Conservation (phyloP, 2,113 vertebrate species). For the Labrus mixtus region DNA sequence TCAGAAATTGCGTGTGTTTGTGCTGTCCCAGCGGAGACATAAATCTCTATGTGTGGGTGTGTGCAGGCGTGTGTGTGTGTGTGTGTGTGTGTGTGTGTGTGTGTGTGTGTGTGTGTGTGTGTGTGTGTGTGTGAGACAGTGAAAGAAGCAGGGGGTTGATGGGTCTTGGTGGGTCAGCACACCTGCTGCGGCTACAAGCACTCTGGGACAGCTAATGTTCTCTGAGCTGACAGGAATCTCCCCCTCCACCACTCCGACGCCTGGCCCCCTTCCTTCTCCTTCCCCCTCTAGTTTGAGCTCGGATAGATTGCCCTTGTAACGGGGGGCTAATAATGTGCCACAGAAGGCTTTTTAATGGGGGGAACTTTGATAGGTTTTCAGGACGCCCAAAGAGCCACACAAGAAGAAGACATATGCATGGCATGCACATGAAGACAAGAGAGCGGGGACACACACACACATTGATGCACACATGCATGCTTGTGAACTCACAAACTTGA, state of each 20-base stretch:
- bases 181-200: slow-evolving; percentile 87
- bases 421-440: slow-evolving; percentile 52
- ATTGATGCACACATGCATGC: slow-evolving; percentile 35
- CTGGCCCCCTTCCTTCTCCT: slow-evolving; percentile 61
- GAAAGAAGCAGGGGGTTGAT: slow-evolving; percentile 72
- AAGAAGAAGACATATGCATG: slow-evolving; percentile 57
- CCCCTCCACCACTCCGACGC: slow-evolving; percentile 60
- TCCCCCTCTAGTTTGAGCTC: slow-evolving; percentile 75
- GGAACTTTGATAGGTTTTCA: slow-evolving; percentile 83
- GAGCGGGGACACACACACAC: slow-evolving; percentile 63
- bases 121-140: slow-evolving; percentile 11
- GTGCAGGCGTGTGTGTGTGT: slow-evolving; percentile 1
- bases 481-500: slow-evolving; percentile 60
- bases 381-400: slow-evolving; percentile 62
- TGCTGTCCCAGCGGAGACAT: slow-evolving; percentile 32
- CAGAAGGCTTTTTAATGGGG: slow-evolving; percentile 82
- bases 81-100: slow-evolving; percentile 32
- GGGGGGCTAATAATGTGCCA: slow-evolving; percentile 85
- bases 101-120: slow-evolving; percentile 12
- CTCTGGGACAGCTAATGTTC: slow-evolving; percentile 84
- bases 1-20: slow-evolving; percentile 42
- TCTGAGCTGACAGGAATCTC: slow-evolving; percentile 84
- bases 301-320: slow-evolving; percentile 86
- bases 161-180: slow-evolving; percentile 84
- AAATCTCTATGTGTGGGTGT: slow-evolving; percentile 13